Conservation (phyloP, 2,113 vertebrate genomes). For the Pangasianodon gigas region DNA sequence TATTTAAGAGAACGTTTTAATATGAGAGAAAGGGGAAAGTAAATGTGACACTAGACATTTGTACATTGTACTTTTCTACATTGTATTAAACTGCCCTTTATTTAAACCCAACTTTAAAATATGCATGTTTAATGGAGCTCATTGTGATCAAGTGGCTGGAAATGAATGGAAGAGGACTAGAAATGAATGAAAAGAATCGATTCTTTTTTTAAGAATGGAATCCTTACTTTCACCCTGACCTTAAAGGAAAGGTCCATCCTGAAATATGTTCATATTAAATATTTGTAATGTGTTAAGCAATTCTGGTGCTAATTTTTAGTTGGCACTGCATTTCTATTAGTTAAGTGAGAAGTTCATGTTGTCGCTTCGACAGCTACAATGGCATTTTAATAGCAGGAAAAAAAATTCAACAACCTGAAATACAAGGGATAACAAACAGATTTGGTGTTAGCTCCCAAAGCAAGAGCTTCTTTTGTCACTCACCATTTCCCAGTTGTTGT, state of each 20-base stretch:
- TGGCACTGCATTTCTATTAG: neutral
- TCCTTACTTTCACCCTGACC: neutral
- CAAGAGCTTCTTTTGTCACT: too few species aligned
- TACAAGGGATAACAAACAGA: neutral
- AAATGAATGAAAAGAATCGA: neutral
- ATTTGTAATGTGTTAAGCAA: neutral
- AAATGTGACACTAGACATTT: neutral
- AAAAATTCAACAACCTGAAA: neutral
- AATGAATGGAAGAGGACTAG: neutral
- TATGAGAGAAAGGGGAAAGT: conserved; percentile 7
- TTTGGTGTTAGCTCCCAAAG: too few species aligned
- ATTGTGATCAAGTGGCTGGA: neutral
- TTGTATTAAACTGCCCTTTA: neutral
- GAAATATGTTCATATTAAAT: neutral
- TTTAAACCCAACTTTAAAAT: neutral
- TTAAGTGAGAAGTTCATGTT: neutral
- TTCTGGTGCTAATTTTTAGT: neutral
- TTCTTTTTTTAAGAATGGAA: neutral
- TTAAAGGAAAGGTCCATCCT: neutral
- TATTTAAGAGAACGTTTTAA: conserved; percentile 45
- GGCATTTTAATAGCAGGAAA: neutral
- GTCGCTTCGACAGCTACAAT: neutral
- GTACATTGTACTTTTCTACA: neutral
- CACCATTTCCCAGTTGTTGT: too few species aligned
- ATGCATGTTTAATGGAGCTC: neutral